A percentile compares a stretch with the other conserved stretches of the same genome.
Evolutionary conservation across 2,797 vertebrate genomes (phyloP).

Genomic region (Sebastes iracundus): DNA sequence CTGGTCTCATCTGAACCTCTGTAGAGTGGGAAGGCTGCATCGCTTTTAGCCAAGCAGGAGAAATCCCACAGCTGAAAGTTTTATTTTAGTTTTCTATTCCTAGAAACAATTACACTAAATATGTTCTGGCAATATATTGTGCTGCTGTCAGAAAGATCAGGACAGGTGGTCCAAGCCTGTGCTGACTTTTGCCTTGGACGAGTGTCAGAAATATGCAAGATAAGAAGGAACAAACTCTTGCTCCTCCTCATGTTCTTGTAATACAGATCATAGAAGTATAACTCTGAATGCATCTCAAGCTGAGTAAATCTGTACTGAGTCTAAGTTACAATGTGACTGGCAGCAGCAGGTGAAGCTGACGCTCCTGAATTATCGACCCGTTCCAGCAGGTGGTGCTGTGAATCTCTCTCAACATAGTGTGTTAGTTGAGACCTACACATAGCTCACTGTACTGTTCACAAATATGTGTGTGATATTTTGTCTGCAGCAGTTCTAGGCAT

Average conservation of each 20-base stretch:
- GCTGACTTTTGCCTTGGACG: neutral
- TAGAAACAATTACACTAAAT: neutral
- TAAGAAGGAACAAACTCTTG: neutral
- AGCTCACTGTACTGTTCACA: neutral
- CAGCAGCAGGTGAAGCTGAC: neutral
- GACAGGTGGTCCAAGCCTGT: neutral
- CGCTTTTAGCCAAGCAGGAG: neutral
- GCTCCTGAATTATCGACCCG: neutral
- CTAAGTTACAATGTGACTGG: neutral
- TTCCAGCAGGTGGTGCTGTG: conserved; percentile 28
- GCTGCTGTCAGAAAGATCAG: neutral
- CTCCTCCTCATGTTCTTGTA: neutral
- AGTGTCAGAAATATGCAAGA: neutral
- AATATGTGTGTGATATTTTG: neutral
- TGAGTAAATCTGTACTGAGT: neutral
- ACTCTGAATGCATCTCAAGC: neutral
- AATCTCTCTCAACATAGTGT: neutral
- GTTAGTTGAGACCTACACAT: neutral
- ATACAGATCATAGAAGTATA: neutral
- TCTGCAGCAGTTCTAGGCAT: neutral
- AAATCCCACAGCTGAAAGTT: neutral
- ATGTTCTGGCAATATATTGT: neutral
- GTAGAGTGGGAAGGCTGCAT: neutral
- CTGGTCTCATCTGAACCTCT: neutral
- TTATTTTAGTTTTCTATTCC: neutral